Evolutionary conservation across 1,140 invertebrate genomes (phyloP), one percentile per base, ranked within the genome.

Genomic region (Eufriesea mexicana): DNA sequence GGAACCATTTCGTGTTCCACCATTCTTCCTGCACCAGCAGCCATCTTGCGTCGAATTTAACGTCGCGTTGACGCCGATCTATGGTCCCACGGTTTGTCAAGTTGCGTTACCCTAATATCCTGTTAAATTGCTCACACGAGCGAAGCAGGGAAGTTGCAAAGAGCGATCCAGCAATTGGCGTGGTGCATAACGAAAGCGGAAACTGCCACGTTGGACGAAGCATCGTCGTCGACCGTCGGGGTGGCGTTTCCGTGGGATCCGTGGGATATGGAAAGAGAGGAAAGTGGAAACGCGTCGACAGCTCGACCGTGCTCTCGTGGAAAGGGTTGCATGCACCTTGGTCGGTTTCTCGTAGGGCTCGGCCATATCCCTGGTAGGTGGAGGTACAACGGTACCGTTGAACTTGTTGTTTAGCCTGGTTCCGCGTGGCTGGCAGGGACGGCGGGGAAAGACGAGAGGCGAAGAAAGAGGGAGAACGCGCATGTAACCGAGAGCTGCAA

Each of bases 331-430:
- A 70, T 82, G 79, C 77, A 88, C 87, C 86, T 85, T 88, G 62
- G 72, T 84, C 28, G 84, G 83, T 79, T 88, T 80, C 87, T 85
- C 83, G 66, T 47, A 72, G 87, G 79, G 61, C 35, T 80, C 75
- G 42, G 67, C 62, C 74, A 67, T 83, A 88, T 83, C 67, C 79
- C 83, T 79, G 74, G 87, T 86, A 85, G 87, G 61, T 73, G 66
- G 84, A 76, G 75, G 84, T 87, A 88, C 86, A 88, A 88, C 79
- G 72, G 84, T 70, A 88, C 75, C 83, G 88, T 88, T 87, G 75
- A 91, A 91, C 87, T 91, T 91, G 84, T 83, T 90, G 87, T 87
- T 89, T 90, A 91, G 89, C 84, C 86, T 77, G 76, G 83, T 91
- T 91, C 85, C 83, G 79, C 84, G 84, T 89, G 73, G 84, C 77